Evolutionary conservation across 2,888 invertebrate species (phyloP).

Genomic region (Cylloceria caligata): DNA sequence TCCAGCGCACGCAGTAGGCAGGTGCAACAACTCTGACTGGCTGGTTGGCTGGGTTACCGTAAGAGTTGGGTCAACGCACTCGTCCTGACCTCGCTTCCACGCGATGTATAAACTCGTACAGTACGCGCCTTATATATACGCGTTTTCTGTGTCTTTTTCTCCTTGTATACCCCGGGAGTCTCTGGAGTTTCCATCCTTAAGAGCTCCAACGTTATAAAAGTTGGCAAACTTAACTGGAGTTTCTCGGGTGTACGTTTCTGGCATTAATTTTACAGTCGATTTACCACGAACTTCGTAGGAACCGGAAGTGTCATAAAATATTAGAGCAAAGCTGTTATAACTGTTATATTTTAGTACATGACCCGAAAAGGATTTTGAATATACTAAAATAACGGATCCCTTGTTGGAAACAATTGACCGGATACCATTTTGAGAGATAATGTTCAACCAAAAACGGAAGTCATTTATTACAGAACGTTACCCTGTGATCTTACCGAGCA

Average conservation of each 20-base stretch:
- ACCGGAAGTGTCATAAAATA: conserved; percentile 46
- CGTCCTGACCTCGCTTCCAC: conserved; percentile 72
- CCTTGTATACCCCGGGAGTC: neutral
- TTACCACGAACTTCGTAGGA: conserved; percentile 30
- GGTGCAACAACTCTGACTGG: conserved; percentile 75
- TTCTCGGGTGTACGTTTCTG: conserved; percentile 27
- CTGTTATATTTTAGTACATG: neutral
- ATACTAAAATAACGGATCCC: neutral
- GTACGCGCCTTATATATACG: conserved; percentile 47
- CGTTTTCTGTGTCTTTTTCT: conserved; percentile 46
- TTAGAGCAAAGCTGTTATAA: conserved; percentile 20
- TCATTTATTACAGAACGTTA: too few relatives aligned
- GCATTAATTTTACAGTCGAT: conserved; percentile 50
- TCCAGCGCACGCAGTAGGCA: conserved; percentile 71
- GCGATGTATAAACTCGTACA: conserved; percentile 56
- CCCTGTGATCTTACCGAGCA: too few relatives aligned
- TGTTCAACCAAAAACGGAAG: too few relatives aligned
- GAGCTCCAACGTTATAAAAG: conserved; percentile 13
- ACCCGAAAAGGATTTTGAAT: neutral
- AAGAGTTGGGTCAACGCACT: conserved; percentile 82
- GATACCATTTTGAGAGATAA: conserved; percentile 14
- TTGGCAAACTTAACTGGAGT: neutral
- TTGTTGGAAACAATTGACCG: neutral
- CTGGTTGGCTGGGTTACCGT: conserved; percentile 77
- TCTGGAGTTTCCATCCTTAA: neutral